phyloP scores from a whole-genome alignment of 2,797 vertebrate genomes.

The Gymnothorax javanicus region DNA sequence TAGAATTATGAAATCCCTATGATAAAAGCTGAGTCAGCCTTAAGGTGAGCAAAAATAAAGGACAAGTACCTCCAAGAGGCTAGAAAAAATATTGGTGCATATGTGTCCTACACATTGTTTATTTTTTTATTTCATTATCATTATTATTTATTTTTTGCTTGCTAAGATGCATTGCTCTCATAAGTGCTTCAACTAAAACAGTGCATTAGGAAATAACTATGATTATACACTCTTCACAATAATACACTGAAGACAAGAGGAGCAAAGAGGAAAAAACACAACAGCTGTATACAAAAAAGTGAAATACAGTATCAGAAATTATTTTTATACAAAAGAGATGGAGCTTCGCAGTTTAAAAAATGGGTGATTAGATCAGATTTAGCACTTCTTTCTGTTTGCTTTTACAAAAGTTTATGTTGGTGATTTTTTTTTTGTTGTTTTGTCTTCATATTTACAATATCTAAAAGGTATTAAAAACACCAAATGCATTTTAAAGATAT shows the following conservation, averaged over 20 bases:
- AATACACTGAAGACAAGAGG: slow-evolving; percentile 72
- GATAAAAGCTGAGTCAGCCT: slow-evolving; percentile 47
- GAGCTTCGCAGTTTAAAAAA: slow-evolving; percentile 68
- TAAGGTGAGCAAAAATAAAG: slow-evolving; percentile 36
- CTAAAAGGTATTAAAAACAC: slow-evolving; percentile 81
- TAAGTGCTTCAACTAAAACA: slow-evolving; percentile 74
- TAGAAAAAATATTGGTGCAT: slow-evolving; percentile 61
- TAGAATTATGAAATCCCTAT: slow-evolving; percentile 65
- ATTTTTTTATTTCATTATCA: slow-evolving; percentile 49
- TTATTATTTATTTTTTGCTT: slow-evolving; percentile 42
- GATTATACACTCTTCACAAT: slow-evolving; percentile 76
- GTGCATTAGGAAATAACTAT: slow-evolving; percentile 79
- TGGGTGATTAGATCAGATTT: slow-evolving; percentile 48
- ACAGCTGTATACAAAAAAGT: slow-evolving; percentile 64
- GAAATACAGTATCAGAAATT: slow-evolving; percentile 72
- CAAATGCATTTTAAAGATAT: slow-evolving; percentile 74
- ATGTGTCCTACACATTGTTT: slow-evolving; percentile 50
- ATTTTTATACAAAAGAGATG: slow-evolving; percentile 76
- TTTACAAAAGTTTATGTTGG: slow-evolving; percentile 64
- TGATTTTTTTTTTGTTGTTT: slow-evolving; percentile 42
- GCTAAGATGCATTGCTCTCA: slow-evolving; percentile 69
- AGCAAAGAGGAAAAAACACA: slow-evolving; percentile 62
- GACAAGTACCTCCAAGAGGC: slow-evolving; percentile 32
- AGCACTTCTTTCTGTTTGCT: slow-evolving; percentile 44
- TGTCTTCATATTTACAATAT: slow-evolving; percentile 77